phyloP scores from a whole-genome alignment of 2,888 invertebrate genomes.

The Aleiodes leptofemur region DNA sequence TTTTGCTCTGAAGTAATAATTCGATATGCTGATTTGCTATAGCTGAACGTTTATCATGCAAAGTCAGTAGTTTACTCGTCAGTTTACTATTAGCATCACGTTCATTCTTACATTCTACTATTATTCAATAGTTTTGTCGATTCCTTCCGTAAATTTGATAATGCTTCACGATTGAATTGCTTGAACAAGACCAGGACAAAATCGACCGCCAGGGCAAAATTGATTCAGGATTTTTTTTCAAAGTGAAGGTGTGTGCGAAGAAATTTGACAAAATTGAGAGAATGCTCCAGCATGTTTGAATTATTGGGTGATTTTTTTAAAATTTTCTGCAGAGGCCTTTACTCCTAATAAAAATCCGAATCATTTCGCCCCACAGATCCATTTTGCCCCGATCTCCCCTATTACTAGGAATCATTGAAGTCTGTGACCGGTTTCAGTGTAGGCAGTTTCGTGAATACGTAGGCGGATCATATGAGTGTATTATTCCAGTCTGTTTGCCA shows the following conservation, averaged over 20 bases:
- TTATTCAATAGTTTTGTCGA: not conserved
- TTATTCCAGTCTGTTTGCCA: conserved; percentile 62
- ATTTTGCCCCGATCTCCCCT: not conserved
- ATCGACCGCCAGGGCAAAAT: too few species aligned
- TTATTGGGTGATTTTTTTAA: not conserved
- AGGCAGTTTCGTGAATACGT: conserved; percentile 46
- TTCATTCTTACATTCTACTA: not conserved
- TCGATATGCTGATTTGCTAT: conserved; percentile 23
- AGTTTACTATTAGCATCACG: not conserved
- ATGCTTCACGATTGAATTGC: not conserved
- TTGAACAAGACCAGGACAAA: too few species aligned
- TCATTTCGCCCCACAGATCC: not conserved
- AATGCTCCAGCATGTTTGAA: not conserved
- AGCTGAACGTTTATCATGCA: conserved; percentile 29
- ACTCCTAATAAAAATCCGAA: not conserved
- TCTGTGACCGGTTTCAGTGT: conserved; percentile 46
- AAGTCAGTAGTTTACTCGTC: not conserved
- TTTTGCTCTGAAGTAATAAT: not conserved
- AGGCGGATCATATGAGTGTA: conserved; percentile 50
- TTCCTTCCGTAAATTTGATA: not conserved
- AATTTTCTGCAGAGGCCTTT: too few species aligned
- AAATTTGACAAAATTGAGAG: too few species aligned
- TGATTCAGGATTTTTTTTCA: too few species aligned
- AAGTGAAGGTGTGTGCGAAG: too few species aligned
- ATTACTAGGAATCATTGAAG: conserved; percentile 23